A percentile compares a stretch with the other conserved stretches of the same genome.
These are phyloP conservation scores for Phylloscopus whistleri DNA, from an alignment of 2,113 vertebrate genomes.

Conservation along the genomic window DNA sequence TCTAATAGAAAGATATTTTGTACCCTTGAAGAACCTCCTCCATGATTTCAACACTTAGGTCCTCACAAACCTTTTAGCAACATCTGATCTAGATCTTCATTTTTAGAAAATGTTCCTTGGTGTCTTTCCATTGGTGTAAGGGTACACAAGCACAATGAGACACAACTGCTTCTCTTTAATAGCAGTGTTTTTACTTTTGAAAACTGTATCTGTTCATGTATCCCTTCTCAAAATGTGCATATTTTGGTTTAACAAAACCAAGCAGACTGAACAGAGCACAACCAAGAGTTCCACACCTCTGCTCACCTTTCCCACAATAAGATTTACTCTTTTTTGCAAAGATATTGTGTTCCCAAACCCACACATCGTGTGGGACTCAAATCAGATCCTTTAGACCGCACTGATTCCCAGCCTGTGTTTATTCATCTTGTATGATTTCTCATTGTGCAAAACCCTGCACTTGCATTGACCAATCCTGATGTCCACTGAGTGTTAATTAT, in stretches of 20 bases:
- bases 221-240: neutral
- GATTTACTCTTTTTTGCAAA: neutral
- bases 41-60: neutral
- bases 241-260: neutral
- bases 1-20: neutral
- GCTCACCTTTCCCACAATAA: neutral
- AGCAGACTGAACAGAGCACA: neutral
- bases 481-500: neutral
- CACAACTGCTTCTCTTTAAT: neutral
- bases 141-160: neutral
- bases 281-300: neutral
- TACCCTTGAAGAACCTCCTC: neutral
- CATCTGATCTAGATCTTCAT: neutral
- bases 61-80: neutral
- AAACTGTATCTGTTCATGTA: neutral
- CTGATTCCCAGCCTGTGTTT: neutral
- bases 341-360: accelerated
- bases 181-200: neutral
- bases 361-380: neutral
- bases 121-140: neutral
- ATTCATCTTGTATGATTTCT: neutral
- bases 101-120: neutral
- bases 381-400: neutral
- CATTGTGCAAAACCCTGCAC: neutral
- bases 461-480: neutral